Evolutionary conservation across 2,888 invertebrate genomes (phyloP).

Genomic region (Eupithecia vulgata): DNA sequence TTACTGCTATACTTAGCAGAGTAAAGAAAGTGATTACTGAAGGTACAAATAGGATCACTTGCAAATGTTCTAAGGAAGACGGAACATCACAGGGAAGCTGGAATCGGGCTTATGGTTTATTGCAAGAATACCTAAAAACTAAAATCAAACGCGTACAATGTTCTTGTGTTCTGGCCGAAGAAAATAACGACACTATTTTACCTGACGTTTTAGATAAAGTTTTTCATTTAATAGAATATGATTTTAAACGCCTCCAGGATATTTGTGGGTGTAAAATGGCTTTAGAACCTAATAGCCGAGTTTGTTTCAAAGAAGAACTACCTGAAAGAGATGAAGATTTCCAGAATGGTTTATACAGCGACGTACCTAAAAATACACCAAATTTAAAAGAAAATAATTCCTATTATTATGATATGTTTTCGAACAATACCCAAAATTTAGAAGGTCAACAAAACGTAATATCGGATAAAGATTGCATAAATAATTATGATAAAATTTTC

Average conservation of each 20-base stretch:
- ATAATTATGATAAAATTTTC: constrained; percentile 18
- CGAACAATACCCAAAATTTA: constrained; percentile 9
- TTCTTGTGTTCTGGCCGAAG: constrained; percentile 53
- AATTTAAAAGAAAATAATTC: constrained; percentile 54
- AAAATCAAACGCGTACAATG: constrained; percentile 73
- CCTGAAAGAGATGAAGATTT: constrained; percentile 54
- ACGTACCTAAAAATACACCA: constrained; percentile 46
- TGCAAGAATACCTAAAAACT: constrained; percentile 75
- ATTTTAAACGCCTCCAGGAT: constrained; percentile 69
- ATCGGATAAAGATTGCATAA: constrained; percentile 4
- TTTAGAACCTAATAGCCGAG: constrained; percentile 8
- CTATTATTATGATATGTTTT: constrained; percentile 46
- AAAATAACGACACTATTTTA: constrained; percentile 53
- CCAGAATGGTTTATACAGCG: background rate
- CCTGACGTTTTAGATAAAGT: constrained; percentile 67
- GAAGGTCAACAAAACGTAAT: constrained; percentile 13
- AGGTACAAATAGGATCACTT: constrained; percentile 57
- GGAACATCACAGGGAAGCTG: constrained; percentile 60
- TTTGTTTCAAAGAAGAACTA: constrained; percentile 42
- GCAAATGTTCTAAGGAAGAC: constrained; percentile 54
- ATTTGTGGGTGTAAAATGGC: constrained; percentile 56
- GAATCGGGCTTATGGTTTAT: constrained; percentile 69
- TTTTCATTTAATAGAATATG: constrained; percentile 68
- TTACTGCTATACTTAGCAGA: constrained; percentile 59
- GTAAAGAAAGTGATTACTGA: constrained; percentile 69